Conservation (phyloP, 64 coral and sea anemone genomes). For the Porites lutea region DNA sequence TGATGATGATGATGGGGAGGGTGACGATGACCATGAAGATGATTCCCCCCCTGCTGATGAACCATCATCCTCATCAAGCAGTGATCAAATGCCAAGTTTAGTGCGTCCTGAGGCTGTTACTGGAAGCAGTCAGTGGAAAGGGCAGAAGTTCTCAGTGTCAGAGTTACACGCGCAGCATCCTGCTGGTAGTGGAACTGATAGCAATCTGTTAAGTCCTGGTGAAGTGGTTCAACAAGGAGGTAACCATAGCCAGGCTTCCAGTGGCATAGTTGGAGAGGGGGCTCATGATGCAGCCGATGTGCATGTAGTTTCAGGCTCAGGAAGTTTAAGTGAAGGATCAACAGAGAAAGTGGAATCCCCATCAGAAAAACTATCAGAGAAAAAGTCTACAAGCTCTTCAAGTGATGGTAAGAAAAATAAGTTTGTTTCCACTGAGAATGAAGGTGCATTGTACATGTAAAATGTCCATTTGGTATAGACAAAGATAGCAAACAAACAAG, state of each 20-base stretch:
- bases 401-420: not conserved
- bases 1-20: not conserved
- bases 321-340: conserved; percentile 24
- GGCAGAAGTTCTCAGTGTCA: not conserved
- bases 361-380: not conserved
- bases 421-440: no score
- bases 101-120: conserved; percentile 11
- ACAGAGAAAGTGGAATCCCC: conserved; percentile 3
- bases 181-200: not conserved
- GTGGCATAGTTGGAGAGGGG: not conserved
- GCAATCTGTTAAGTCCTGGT: not conserved
- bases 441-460: no score
- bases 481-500: no score
- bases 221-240: not conserved
- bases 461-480: no score
- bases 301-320: not conserved
- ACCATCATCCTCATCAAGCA: not conserved
- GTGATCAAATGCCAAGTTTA: not conserved
- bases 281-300: not conserved
- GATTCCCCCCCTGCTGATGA: conserved; percentile 52
- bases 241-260: not conserved
- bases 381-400: conserved; percentile 68
- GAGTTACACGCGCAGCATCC: not conserved
- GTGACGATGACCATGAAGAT: conserved; percentile 30
- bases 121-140: conserved; percentile 5